Percentiles rank a stretch among this genome's conserved stretches.
Evolutionary conservation across 2,888 invertebrate genomes (phyloP).

Genomic region (Germaria angustata): DNA sequence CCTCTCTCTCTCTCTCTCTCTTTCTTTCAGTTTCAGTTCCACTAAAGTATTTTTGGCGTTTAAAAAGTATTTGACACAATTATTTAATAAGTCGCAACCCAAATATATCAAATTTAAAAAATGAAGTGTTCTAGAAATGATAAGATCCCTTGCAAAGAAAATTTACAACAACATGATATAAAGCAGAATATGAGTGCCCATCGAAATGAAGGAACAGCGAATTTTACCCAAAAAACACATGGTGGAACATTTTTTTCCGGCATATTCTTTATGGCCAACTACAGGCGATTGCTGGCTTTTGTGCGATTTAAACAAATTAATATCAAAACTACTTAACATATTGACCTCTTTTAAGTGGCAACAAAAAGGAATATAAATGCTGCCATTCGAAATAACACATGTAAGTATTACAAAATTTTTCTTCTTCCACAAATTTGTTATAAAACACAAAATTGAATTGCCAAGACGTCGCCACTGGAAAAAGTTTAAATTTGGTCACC

Average conservation of each 20-base stretch:
- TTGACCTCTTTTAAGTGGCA: constrained; percentile 56
- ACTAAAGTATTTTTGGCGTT: neutral
- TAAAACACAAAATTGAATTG: constrained; percentile 8
- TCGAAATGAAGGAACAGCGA: neutral
- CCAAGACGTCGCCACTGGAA: constrained; percentile 19
- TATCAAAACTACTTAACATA: constrained; percentile 48
- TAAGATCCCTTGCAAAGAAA: constrained; percentile 20
- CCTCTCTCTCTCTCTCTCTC: too few species aligned
- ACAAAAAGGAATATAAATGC: neutral
- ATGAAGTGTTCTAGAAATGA: constrained; percentile 14
- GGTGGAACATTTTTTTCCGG: neutral
- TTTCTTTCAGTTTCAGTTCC: neutral
- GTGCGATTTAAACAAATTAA: constrained; percentile 11
- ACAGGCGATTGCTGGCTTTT: neutral
- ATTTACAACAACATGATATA: neutral
- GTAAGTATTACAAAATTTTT: constrained; percentile 35
- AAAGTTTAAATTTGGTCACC: constrained; percentile 2
- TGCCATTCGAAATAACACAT: constrained; percentile 14
- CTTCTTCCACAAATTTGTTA: constrained; percentile 2
- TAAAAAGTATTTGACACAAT: constrained; percentile 51
- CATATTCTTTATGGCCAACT: neutral
- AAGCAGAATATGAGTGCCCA: neutral
- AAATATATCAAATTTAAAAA: constrained; percentile 28
- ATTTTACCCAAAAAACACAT: neutral
- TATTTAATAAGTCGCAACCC: constrained; percentile 46